These are phyloP conservation scores for Psilanteris sp. DNA, from an alignment of 1,140 invertebrate species.

Conservation along the genomic window DNA sequence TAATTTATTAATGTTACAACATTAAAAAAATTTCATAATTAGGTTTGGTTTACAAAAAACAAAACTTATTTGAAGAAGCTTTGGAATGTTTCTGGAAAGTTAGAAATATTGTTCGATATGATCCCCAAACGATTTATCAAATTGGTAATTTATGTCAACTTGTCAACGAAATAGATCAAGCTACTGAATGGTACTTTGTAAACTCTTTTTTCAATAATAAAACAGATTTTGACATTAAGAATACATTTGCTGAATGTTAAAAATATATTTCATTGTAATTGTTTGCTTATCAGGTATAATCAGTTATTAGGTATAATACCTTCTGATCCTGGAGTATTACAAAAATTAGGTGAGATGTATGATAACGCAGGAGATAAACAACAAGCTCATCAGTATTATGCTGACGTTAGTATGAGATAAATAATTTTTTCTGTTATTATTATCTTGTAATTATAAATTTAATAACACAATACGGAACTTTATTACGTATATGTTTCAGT, in stretches of 20 bases:
- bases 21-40: too few relatives aligned
- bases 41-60: slow-evolving; percentile 87
- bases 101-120: slow-evolving; percentile 86
- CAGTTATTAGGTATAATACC: slow-evolving; percentile 91
- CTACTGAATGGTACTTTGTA: slow-evolving; percentile 84
- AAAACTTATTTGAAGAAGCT: slow-evolving; percentile 86
- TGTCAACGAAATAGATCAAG: slow-evolving; percentile 87
- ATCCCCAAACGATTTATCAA: slow-evolving; percentile 92
- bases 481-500: too few relatives aligned
- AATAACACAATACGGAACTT: too few relatives aligned
- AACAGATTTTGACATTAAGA: too few relatives aligned
- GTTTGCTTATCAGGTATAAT: slow-evolving; percentile 85
- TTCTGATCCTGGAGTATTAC: slow-evolving; percentile 90
- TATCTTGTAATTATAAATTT: too few relatives aligned
- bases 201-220: too few relatives aligned
- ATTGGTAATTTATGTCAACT: slow-evolving; percentile 90
- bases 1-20: too few relatives aligned
- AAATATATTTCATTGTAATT: slow-evolving; percentile 5
- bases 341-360: slow-evolving; percentile 91
- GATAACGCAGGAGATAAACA: slow-evolving; percentile 93
- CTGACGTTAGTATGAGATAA: slow-evolving; percentile 84
- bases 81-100: slow-evolving; percentile 91
- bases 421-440: too few relatives aligned
- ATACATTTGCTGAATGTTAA: slow-evolving; percentile 13
- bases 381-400: slow-evolving; percentile 94